Percentiles rank a stretch among this genome's conserved stretches.
Conservation (phyloP, 2,888 invertebrate genomes). For the Drosophila maculinotata region DNA sequence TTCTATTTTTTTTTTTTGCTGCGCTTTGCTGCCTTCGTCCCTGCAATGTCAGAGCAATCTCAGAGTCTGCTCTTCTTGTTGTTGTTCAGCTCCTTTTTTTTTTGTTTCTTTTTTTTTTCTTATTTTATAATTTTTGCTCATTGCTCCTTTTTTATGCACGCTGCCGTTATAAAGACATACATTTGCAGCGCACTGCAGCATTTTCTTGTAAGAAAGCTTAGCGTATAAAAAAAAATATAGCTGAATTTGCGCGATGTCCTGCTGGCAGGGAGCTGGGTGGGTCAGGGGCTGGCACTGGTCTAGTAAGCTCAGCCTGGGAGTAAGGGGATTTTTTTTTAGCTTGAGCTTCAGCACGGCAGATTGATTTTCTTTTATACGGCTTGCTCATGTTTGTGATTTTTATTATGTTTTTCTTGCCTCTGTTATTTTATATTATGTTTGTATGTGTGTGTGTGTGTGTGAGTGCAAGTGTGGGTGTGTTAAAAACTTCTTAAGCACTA, state of each 20-base stretch:
- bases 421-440: conserved; percentile 26
- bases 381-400: conserved; percentile 67
- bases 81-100: conserved; percentile 27
- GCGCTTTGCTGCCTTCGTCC: conserved; percentile 33
- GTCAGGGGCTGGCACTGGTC: conserved; percentile 4
- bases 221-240: conserved; percentile 67
- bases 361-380: conserved; percentile 83
- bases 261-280: conserved; percentile 27
- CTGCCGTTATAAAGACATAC: conserved; percentile 78
- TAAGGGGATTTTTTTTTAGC: conserved; percentile 11
- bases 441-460: conserved; percentile 5
- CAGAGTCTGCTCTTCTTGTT: conserved; percentile 38
- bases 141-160: conserved; percentile 72
- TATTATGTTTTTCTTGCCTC: conserved; percentile 51
- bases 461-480: conserved; percentile 6
- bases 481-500: conserved; percentile 35
- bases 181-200: conserved; percentile 75
- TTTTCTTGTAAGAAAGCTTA: conserved; percentile 75
- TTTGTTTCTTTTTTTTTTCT: conserved; percentile 42
- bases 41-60: conserved; percentile 45
- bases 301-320: conserved; percentile 8
- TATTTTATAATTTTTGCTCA: conserved; percentile 74
- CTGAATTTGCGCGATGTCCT: conserved; percentile 73
- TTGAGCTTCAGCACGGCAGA: conserved; percentile 57
- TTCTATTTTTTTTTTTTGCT: conserved; percentile 34